Percentiles rank a stretch among this genome's conserved stretches.
Evolutionary conservation across 2,113 vertebrate species (phyloP).

Genomic region (Oncorhynchus masou): DNA sequence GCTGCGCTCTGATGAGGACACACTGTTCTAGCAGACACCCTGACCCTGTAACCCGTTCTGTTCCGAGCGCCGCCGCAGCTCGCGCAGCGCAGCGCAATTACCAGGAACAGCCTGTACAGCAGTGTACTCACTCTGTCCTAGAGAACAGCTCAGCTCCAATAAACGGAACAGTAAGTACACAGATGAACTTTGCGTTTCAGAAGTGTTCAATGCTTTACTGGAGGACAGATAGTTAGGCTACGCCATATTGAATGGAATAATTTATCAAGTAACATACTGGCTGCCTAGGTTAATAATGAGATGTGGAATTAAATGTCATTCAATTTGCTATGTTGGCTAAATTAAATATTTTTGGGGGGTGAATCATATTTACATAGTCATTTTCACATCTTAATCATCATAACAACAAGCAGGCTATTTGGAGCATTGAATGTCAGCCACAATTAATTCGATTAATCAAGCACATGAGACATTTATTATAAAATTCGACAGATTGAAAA

Average conservation of each 20-base stretch:
- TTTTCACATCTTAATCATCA: no score
- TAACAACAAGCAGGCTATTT: no score
- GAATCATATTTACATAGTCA: no score
- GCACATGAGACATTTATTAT: no score
- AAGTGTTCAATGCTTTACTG: neutral
- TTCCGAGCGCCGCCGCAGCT: constrained; percentile 51
- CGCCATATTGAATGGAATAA: constrained; percentile 1
- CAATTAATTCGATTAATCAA: no score
- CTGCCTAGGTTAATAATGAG: no score
- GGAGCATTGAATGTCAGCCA: no score
- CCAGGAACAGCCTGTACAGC: constrained; percentile 71
- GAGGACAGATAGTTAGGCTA: neutral
- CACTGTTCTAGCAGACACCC: constrained; percentile 80
- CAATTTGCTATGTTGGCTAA: neutral
- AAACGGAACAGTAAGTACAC: constrained; percentile 48
- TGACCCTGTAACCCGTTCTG: constrained; percentile 82
- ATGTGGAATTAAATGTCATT: no score
- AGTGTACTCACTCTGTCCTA: constrained; percentile 48
- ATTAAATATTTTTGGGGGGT: no score
- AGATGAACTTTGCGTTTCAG: neutral
- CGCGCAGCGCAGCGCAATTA: constrained; percentile 9
- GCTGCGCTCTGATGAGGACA: constrained; percentile 79
- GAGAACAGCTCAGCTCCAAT: no score
- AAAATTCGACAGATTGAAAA: no score
- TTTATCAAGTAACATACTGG: neutral